Evolutionary conservation across 2,113 vertebrate genomes (phyloP).

Genomic region (Merops nubicus): DNA sequence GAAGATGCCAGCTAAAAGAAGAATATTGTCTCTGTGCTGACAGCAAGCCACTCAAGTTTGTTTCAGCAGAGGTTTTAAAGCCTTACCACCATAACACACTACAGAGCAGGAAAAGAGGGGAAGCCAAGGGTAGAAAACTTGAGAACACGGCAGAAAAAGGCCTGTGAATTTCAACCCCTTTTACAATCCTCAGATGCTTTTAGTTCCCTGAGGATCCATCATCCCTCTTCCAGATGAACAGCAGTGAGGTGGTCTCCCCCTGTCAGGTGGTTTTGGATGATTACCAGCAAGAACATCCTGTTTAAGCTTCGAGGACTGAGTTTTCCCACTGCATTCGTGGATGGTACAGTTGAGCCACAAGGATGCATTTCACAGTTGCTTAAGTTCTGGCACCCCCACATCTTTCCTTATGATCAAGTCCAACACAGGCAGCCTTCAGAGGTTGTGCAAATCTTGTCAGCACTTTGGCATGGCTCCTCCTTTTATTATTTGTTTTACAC

Average conservation of each 20-base stretch:
- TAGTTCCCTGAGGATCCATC: background rate
- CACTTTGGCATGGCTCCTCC: background rate
- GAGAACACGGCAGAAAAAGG: background rate
- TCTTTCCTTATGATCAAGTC: background rate
- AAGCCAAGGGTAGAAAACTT: background rate
- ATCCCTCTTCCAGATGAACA: background rate
- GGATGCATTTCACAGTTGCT: background rate
- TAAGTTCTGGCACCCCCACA: background rate
- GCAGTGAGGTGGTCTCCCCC: background rate
- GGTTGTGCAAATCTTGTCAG: constrained; percentile 40
- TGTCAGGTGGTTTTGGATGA: background rate
- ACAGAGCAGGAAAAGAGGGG: background rate
- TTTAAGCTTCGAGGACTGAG: background rate
- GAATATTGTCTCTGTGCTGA: background rate
- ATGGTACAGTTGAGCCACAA: background rate
- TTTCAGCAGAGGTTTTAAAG: background rate
- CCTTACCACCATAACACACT: background rate
- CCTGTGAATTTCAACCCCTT: background rate
- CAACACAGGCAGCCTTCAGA: constrained; percentile 14
- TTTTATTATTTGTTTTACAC: constrained; percentile 32
- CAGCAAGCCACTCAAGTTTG: background rate
- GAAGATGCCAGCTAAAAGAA: background rate
- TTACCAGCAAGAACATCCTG: background rate
- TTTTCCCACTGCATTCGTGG: background rate
- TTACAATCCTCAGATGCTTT: background rate